Evolutionary conservation across 2,888 invertebrate genomes (phyloP), one percentile per base, ranked within the genome.

Genomic region (Xanthia icteritia): DNA sequence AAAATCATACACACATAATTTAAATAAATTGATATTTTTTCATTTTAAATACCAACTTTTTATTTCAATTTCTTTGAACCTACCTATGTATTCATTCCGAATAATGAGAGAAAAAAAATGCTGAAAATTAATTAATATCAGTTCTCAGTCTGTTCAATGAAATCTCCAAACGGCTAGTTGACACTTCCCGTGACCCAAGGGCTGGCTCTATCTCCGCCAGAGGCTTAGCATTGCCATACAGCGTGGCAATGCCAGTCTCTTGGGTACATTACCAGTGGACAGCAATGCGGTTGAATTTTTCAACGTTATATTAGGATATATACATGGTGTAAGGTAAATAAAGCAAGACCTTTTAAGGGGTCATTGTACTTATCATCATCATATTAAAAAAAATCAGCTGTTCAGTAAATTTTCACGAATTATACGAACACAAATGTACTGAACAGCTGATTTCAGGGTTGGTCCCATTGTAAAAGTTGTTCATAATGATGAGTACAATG

Each of bases 11-110:
- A 63, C 51, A 65, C 39, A 36, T 79, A 78, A 72, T 72, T 77
- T 42, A 42, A 80, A 81, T 81, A 81, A 81, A 81, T 58, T 48
- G n/a, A 81, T 81, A 80, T 80, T 81, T 81, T 76, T 81, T 36
- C 4, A 68, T 70, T 80, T 74, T 56, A n/a, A n/a, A 23, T 36
- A 15, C 11, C 3, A 8, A 0, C 1, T 39, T 73, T 79, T 80
- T 80, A 66, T 61, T 80, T 51, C 5, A 31, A 54, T 31, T 31
- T 31, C 31, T 31, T 31, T 31, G 31, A 17, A 27, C 45, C 42
- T 23, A 13, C 54, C 27, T 27, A 45, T 23, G 15, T 27, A 27
- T 48, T 11, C 0, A 61, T 31, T 70, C 23, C 23, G 5, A 8
- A 45, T 0, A 51, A 20, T 4, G 11, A 42, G 20, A 42, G 2